Evolutionary conservation across 1,140 invertebrate species (phyloP).

Genomic region (Laupala kohalensis): DNA sequence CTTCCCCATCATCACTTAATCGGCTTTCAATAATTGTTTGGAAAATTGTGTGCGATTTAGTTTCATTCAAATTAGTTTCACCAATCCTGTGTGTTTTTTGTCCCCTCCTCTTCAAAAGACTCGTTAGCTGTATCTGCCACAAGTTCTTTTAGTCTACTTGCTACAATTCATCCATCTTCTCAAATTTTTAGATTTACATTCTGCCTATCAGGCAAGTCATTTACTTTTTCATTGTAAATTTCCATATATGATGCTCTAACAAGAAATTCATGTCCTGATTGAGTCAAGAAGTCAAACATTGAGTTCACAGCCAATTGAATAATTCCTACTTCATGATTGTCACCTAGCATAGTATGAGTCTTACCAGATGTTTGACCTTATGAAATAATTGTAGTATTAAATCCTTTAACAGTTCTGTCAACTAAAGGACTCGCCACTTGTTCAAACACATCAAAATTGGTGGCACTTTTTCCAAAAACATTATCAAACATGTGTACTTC

Average conservation of each 20-base stretch:
- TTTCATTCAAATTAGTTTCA: slow-evolving; percentile 65
- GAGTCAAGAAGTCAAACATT: slow-evolving; percentile 57
- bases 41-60: slow-evolving; percentile 64
- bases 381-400: slow-evolving; percentile 81
- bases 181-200: slow-evolving; percentile 47
- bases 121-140: slow-evolving; percentile 42
- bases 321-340: slow-evolving; percentile 52
- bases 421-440: slow-evolving; percentile 56
- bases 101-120: too few species aligned
- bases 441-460: slow-evolving; percentile 50
- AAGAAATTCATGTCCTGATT: slow-evolving; percentile 50
- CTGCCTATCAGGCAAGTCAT: slow-evolving; percentile 48
- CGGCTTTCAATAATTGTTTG: slow-evolving; percentile 26
- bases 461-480: slow-evolving; percentile 47
- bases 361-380: slow-evolving; percentile 78
- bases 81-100: slow-evolving; percentile 54
- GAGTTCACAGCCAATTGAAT: slow-evolving; percentile 49
- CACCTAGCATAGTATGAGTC: slow-evolving; percentile 61
- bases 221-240: slow-evolving; percentile 69
- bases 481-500: too few species aligned
- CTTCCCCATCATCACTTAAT: slow-evolving; percentile 28
- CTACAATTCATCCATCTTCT: slow-evolving; percentile 41
- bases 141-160: slow-evolving; percentile 42
- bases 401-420: slow-evolving; percentile 56
- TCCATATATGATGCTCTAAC: slow-evolving; percentile 66